Evolutionary conservation across 2,888 invertebrate genomes (phyloP).

Genomic region (Spisula solida): DNA sequence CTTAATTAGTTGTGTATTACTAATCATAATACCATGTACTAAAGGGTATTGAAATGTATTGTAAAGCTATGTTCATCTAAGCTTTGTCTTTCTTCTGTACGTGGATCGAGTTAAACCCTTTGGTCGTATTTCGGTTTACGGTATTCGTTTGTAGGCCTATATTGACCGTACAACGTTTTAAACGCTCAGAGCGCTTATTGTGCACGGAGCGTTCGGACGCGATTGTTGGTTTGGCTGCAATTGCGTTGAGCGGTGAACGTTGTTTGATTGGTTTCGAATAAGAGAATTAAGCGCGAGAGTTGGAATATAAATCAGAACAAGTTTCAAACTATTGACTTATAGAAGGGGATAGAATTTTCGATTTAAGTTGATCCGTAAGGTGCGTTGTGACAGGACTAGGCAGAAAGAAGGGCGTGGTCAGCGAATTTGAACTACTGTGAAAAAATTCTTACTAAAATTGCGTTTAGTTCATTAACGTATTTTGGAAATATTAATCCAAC

Average conservation of each 20-base stretch:
- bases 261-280: background rate
- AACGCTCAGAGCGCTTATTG: background rate
- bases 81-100: background rate
- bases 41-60: background rate
- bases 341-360: background rate
- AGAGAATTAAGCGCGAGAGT: background rate
- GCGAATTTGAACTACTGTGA: too few relatives aligned
- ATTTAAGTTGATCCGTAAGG: background rate
- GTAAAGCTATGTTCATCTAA: background rate
- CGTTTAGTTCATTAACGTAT: background rate
- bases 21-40: background rate
- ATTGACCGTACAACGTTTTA: background rate
- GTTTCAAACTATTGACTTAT: background rate
- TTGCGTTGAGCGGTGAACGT: background rate
- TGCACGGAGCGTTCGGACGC: background rate
- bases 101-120: background rate
- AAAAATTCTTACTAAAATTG: background rate
- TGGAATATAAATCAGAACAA: background rate
- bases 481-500: background rate
- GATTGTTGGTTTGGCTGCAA: background rate
- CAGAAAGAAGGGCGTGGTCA: background rate
- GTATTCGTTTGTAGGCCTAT: background rate
- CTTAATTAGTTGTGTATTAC: background rate
- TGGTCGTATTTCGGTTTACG: too few relatives aligned
- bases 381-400: background rate